These are phyloP conservation scores for Schizaphis graminum DNA, from an alignment of 2,888 invertebrate species.

Conservation along the genomic window DNA sequence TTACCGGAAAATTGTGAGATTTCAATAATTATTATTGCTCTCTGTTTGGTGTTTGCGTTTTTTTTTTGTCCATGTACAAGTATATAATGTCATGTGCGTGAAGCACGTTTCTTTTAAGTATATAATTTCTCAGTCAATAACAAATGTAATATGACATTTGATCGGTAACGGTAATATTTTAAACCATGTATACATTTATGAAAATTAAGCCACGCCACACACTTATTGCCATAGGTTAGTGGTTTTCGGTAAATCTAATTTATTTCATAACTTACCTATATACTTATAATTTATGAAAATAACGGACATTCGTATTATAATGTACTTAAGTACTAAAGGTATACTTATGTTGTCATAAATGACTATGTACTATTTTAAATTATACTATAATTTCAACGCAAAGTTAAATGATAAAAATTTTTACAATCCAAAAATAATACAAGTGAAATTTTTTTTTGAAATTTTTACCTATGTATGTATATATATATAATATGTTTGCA, in stretches of 20 bases:
- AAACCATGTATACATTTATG: neutral
- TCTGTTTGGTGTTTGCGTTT: constrained; percentile 19
- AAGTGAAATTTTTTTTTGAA: neutral
- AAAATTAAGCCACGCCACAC: neutral
- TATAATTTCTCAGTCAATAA: neutral
- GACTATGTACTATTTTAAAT: neutral
- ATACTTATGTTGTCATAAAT: neutral
- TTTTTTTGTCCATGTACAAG: neutral
- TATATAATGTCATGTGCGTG: constrained; percentile 55
- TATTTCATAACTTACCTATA: neutral
- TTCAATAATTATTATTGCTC: constrained; percentile 46
- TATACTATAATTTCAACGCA: neutral
- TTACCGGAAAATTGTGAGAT: constrained; percentile 41
- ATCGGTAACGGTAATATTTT: constrained; percentile 44
- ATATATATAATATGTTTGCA: neutral
- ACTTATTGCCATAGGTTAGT: neutral
- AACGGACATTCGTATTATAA: neutral
- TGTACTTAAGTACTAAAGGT: neutral
- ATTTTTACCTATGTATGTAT: neutral
- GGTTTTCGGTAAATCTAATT: neutral
- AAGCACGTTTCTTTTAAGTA: constrained; percentile 51
- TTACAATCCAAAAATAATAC: neutral
- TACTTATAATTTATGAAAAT: neutral
- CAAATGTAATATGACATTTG: constrained; percentile 13
- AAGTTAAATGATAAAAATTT: neutral